Evolutionary conservation across 2,113 vertebrate species (phyloP).

Genomic region (Fukomys damarensis): DNA sequence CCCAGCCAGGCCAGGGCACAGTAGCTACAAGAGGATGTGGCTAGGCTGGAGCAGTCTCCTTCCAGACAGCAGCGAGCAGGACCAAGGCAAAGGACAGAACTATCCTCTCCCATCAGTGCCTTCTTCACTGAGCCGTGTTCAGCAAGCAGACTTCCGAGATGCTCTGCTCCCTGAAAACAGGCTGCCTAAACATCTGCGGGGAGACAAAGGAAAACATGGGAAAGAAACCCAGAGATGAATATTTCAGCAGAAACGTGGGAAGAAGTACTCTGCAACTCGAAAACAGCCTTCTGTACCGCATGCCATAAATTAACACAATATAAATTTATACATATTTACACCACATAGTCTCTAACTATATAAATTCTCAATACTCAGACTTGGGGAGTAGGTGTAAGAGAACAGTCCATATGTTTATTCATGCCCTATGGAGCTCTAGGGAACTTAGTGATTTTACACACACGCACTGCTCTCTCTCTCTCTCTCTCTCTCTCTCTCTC

Average conservation of each 20-base stretch:
- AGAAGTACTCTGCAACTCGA: conserved; percentile 87
- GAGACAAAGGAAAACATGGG: conserved; percentile 86
- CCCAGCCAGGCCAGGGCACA: background rate
- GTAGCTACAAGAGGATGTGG: background rate
- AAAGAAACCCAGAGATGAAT: conserved; percentile 86
- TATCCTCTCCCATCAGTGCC: conserved; percentile 55
- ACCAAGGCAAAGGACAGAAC: background rate
- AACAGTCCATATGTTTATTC: conserved; percentile 89
- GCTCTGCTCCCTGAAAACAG: conserved; percentile 79
- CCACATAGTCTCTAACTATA: conserved; percentile 89
- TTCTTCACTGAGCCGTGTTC: conserved; percentile 78
- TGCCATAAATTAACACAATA: conserved; percentile 92
- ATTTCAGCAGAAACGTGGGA: conserved; percentile 89
- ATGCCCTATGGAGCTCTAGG: conserved; percentile 84
- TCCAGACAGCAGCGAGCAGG: background rate
- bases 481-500: background rate
- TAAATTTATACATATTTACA: conserved; percentile 91
- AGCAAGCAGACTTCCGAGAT: conserved; percentile 78
- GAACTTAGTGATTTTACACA: conserved; percentile 83
- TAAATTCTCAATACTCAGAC: conserved; percentile 89
- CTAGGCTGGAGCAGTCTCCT: background rate
- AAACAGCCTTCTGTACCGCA: conserved; percentile 89
- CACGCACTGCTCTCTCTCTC: background rate
- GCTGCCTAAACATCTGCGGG: conserved; percentile 87
- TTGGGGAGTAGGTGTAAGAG: conserved; percentile 88